phyloP scores from a whole-genome alignment of 2,113 vertebrate species.

The Tetraodon nigroviridis region DNA sequence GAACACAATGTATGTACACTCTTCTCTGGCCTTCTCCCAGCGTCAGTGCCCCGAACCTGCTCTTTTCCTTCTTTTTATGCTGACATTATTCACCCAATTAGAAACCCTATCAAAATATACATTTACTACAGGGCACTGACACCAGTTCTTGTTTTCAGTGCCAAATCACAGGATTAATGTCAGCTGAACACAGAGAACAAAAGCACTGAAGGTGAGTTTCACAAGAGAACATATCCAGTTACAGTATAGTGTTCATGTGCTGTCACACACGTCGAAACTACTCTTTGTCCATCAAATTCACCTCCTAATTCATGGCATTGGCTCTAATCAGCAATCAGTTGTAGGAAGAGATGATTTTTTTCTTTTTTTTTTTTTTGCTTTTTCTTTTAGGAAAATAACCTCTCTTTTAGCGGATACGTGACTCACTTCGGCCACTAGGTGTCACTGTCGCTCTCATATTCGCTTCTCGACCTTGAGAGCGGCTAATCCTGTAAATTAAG shows the following conservation, averaged over 20 bases:
- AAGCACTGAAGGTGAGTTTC: conserved; percentile 13
- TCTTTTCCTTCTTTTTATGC: background rate
- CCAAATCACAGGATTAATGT: conserved; percentile 31
- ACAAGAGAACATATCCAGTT: conserved; percentile 43
- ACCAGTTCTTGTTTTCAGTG: conserved; percentile 29
- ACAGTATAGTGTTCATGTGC: conserved; percentile 50
- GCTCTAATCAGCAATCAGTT: conserved; percentile 15
- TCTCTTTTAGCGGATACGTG: conserved; percentile 3
- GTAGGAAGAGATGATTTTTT: too few species aligned
- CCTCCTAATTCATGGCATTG: conserved; percentile 8
- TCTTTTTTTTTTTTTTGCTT: too few species aligned
- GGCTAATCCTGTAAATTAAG: background rate
- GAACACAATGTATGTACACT: conserved; percentile 47
- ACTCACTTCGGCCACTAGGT: conserved; percentile 50
- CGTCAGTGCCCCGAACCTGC: conserved; percentile 31
- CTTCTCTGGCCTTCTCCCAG: conserved; percentile 23
- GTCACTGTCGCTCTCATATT: conserved; percentile 24
- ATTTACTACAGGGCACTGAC: conserved; percentile 18
- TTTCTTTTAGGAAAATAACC: background rate
- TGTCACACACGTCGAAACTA: conserved; percentile 23
- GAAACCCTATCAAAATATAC: background rate
- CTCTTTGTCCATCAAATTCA: conserved; percentile 25
- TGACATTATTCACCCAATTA: background rate
- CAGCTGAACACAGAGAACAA: conserved; percentile 23
- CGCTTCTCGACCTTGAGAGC: conserved; percentile 12